Evolutionary conservation across 1,140 invertebrate genomes (phyloP).

Genomic region (Saxidomus purpurata): DNA sequence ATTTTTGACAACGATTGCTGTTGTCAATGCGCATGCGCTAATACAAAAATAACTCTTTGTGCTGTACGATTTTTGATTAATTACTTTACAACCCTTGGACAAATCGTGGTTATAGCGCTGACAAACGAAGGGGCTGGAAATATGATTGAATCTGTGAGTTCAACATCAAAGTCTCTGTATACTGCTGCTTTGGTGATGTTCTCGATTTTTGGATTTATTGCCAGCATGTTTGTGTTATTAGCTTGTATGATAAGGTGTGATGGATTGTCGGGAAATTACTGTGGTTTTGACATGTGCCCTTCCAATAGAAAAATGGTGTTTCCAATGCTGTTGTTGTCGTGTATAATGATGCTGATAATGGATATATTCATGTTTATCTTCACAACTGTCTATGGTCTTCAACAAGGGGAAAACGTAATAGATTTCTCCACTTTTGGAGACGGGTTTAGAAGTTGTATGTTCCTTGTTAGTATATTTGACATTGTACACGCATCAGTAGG

Average conservation of each 20-base stretch:
- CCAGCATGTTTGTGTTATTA: not conserved
- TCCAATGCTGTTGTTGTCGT: not conserved
- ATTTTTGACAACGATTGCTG: conserved; percentile 6
- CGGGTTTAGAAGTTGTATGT: conserved; percentile 22
- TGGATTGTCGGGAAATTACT: not conserved
- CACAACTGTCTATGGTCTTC: not conserved
- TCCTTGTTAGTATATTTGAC: not conserved
- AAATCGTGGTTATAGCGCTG: not conserved
- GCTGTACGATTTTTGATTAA: not conserved
- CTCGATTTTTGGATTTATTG: not conserved
- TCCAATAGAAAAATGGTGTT: not conserved
- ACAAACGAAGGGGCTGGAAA: not conserved
- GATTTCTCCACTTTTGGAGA: conserved; percentile 21
- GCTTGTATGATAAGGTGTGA: not conserved
- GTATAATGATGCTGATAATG: not conserved
- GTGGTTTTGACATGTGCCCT: not conserved
- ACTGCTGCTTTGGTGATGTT: not conserved
- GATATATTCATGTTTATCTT: conserved; percentile 28
- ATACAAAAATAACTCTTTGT: not conserved
- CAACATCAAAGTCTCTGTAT: not conserved
- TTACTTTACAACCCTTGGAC: not conserved
- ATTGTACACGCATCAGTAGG: conserved; percentile 4
- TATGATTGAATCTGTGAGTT: not conserved
- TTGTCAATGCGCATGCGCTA: not conserved
- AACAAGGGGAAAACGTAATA: not conserved